phyloP scores from a whole-genome alignment of 1,140 invertebrate genomes.

The Diorhabda elongata region DNA sequence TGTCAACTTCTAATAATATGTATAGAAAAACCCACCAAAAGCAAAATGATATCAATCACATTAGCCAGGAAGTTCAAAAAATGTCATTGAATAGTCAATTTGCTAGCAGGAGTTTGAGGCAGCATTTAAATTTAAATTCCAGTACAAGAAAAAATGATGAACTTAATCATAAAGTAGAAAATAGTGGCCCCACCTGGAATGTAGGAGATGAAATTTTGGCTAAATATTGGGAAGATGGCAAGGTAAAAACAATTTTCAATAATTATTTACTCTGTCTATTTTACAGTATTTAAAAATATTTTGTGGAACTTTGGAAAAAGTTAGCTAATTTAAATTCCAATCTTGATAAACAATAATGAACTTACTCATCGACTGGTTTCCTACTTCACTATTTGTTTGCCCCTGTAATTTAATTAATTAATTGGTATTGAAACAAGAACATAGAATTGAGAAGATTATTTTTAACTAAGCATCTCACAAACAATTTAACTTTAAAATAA shows the following conservation, averaged over 20 bases:
- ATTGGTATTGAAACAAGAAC: too few relatives aligned
- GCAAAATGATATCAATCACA: conserved; percentile 22
- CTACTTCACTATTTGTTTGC: too few relatives aligned
- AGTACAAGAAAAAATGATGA: conserved; percentile 41
- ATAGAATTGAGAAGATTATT: too few relatives aligned
- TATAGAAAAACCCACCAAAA: neutral
- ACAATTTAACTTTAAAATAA: too few relatives aligned
- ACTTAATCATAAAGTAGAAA: conserved; percentile 33
- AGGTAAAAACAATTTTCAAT: conserved; percentile 50
- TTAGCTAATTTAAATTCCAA: too few relatives aligned
- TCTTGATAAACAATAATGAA: too few relatives aligned
- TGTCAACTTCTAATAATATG: neutral
- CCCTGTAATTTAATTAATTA: too few relatives aligned
- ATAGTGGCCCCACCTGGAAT: conserved; percentile 59
- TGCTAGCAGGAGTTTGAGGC: conserved; percentile 39
- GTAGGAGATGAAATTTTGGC: conserved; percentile 79
- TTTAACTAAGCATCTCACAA: too few relatives aligned
- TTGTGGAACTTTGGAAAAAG: too few relatives aligned
- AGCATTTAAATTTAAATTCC: conserved; percentile 39
- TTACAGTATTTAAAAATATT: too few relatives aligned
- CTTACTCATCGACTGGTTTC: too few relatives aligned
- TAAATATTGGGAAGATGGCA: conserved; percentile 89
- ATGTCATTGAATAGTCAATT: conserved; percentile 39
- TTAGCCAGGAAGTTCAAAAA: conserved; percentile 29
- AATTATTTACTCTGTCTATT: conserved; percentile 36